Evolutionary conservation across 2,113 vertebrate species (phyloP), one percentile per base, ranked within the genome.

Genomic region (Arvicanthis niloticus): DNA sequence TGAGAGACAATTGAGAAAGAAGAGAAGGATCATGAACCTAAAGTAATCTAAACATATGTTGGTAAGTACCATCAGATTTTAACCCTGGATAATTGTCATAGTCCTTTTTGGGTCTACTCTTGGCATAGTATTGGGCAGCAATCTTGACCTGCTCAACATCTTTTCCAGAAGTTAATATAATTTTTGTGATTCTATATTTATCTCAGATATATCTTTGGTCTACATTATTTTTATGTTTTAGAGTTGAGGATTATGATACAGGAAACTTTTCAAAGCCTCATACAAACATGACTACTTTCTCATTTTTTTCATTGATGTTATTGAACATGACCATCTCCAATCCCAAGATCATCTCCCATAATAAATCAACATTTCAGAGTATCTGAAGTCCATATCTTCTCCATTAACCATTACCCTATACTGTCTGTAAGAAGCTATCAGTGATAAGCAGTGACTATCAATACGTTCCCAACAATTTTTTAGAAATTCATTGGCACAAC

Each of bases 401-500:
- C 34, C 58, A 37, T 40, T 37, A 48, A 58, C 3, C 5, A 11
- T 2, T 24, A 5, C 3, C 3, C 24, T 9, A 1, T 10, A 88
- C 7, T 51, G 31, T 1, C 8, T 11, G 0, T 1, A 21, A 58
- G 53, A 75, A 10, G 0, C 24, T 34, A 62, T 34, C n/a, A 21
- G 29, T 26, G 67, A 40, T 26, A 34, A 56, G 1, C 34, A 45
- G 10, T 42, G 8, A 12, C 19, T 15, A 1, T 1, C 9, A 4
- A 70, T 8, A 40, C 5, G 56, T 67, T 77, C 11, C 37, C 17
- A 72, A 48, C 11, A 40, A 11, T 11, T 45, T 13, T 26, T 19
- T 68, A 40, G 37, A 1, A 1, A 37, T 10, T 26, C 6, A 0
- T 13, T 1, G 3, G 0, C 53, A 5, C n/a, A 68, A 29, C 3